A percentile compares a stretch with the other conserved stretches of the same genome.
These are phyloP conservation scores for Trypoxylus dichotomus DNA, from an alignment of 1,140 invertebrate species.

Conservation along the genomic window DNA sequence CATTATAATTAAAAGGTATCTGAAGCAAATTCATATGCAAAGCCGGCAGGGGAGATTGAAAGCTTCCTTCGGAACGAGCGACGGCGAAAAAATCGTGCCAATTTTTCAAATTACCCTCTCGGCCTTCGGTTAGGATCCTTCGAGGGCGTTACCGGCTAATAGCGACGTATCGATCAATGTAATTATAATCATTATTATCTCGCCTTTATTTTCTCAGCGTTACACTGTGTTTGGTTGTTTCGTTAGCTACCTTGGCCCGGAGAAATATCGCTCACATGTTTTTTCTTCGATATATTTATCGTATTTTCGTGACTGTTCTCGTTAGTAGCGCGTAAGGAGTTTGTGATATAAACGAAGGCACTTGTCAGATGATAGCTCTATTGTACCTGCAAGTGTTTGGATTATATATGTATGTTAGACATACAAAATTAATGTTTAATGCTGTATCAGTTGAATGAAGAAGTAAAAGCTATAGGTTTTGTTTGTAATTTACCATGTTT, in stretches of 20 bases:
- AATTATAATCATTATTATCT: constrained; percentile 1
- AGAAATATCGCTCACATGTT: neutral
- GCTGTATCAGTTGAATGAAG: no score
- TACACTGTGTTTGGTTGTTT: neutral
- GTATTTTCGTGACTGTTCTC: neutral
- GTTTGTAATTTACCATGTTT: no score
- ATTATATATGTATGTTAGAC: no score
- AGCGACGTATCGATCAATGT: neutral
- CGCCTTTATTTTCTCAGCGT: neutral
- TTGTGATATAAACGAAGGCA: no score
- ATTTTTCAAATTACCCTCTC: neutral
- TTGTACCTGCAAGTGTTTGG: no score
- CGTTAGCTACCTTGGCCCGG: neutral
- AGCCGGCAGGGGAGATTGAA: neutral
- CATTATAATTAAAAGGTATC: neutral
- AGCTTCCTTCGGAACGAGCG: neutral
- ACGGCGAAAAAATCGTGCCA: neutral
- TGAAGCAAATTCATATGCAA: neutral
- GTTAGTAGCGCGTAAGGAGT: neutral
- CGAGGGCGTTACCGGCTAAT: neutral
- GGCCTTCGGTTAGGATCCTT: neutral
- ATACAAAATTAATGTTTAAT: no score
- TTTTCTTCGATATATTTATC: neutral
- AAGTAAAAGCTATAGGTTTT: no score
- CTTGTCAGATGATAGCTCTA: no score